Conservation (phyloP, 1,140 invertebrate species). For the Zaprionus ornatus region DNA sequence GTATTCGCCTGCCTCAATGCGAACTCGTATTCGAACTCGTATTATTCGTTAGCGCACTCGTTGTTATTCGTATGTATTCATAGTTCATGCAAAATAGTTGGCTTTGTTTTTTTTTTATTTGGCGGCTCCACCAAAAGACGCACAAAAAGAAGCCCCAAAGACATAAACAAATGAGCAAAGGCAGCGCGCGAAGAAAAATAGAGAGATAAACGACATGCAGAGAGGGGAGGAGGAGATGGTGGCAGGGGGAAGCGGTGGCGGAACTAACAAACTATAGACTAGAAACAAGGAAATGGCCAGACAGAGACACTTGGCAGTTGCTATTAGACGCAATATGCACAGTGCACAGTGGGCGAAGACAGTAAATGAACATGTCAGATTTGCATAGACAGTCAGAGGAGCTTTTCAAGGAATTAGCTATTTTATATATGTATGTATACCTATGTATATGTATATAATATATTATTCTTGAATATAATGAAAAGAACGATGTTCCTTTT, state of each 20-base stretch:
- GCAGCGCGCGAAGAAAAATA: constrained; percentile 40
- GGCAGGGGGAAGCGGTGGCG: neutral
- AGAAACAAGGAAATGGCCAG: constrained; percentile 63
- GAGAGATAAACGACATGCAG: constrained; percentile 44
- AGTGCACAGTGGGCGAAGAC: constrained; percentile 6
- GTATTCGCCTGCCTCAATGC: constrained; percentile 8
- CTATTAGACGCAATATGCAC: constrained; percentile 20
- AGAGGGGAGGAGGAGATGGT: neutral
- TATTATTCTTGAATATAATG: no score
- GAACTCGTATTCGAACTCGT: constrained; percentile 19
- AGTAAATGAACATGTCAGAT: neutral
- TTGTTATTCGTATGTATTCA: constrained; percentile 18
- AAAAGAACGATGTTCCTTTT: no score
- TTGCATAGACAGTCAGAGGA: neutral
- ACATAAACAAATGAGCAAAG: constrained; percentile 73
- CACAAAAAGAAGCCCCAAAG: constrained; percentile 23
- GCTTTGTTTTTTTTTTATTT: constrained; percentile 21
- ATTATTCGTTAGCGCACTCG: constrained; percentile 6
- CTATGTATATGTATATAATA: no score
- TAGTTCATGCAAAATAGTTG: constrained; percentile 44
- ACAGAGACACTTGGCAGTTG: constrained; percentile 63
- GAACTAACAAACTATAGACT: constrained; percentile 21
- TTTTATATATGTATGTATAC: no score
- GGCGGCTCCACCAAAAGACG: constrained; percentile 21
- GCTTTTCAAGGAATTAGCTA: neutral